These are phyloP conservation scores for Cephus sareptanus DNA, from an alignment of 2,888 invertebrate genomes.

Conservation along the genomic window DNA sequence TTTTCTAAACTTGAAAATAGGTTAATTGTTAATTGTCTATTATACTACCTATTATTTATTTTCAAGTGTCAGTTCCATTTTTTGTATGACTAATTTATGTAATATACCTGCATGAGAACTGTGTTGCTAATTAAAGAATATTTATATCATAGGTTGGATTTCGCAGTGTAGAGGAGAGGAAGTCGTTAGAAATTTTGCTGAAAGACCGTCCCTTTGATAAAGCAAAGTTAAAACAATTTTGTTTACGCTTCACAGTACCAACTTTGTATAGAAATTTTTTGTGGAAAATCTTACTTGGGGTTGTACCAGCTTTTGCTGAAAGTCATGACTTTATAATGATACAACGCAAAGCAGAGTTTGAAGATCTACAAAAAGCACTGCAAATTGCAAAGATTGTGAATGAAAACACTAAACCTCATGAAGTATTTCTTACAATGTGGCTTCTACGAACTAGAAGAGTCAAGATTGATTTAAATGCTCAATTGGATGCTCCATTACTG, in stretches of 20 bases:
- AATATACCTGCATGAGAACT: no score
- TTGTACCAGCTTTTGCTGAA: constrained; percentile 81
- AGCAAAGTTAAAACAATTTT: constrained; percentile 85
- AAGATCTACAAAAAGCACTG: constrained; percentile 78
- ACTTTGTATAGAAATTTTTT: constrained; percentile 81
- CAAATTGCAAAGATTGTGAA: constrained; percentile 76
- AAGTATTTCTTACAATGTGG: constrained; percentile 84
- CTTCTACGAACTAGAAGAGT: constrained; percentile 79
- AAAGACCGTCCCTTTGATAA: constrained; percentile 86
- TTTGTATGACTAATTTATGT: no score
- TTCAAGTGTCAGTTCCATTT: no score
- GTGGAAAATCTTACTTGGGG: constrained; percentile 87
- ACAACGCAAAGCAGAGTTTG: constrained; percentile 80
- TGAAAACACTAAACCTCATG: constrained; percentile 73
- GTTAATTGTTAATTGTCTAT: no score
- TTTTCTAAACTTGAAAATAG: no score
- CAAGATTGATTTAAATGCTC: constrained; percentile 61
- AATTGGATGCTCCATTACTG: constrained; percentile 56
- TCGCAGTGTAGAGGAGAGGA: constrained; percentile 90
- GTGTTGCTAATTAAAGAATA: constrained; percentile 29
- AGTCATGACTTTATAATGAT: constrained; percentile 80
- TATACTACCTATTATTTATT: background rate
- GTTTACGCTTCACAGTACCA: constrained; percentile 86
- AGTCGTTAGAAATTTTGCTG: constrained; percentile 87
- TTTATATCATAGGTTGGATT: constrained; percentile 76